Percentiles rank a stretch among this genome's conserved stretches.
These are phyloP conservation scores for Endomychus coccineus DNA, from an alignment of 2,888 invertebrate genomes.

Conservation along the genomic window DNA sequence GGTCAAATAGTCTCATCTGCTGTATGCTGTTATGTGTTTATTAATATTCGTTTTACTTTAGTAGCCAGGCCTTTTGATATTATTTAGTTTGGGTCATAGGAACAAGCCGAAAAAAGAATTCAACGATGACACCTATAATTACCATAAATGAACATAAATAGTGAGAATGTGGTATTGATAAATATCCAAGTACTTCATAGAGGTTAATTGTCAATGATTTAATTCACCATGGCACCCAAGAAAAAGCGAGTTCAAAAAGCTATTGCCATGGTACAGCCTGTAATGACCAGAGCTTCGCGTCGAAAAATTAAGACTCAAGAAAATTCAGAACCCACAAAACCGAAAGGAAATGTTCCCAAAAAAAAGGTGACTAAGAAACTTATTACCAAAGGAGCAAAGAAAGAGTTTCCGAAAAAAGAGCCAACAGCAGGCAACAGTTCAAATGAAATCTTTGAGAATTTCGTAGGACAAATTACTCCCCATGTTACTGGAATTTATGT, in stretches of 20 bases:
- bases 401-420: slow-evolving; percentile 1
- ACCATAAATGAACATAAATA: too few relatives aligned
- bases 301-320: slow-evolving; percentile 1
- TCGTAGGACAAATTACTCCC: slow-evolving; percentile 4
- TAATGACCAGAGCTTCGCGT: slow-evolving; percentile 1
- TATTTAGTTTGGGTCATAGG: too few relatives aligned
- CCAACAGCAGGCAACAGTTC: slow-evolving; percentile 10
- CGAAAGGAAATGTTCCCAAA: slow-evolving; percentile 3
- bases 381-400: slow-evolving; percentile 8
- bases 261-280: background rate
- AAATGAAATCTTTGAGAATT: slow-evolving; percentile 8
- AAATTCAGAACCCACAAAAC: slow-evolving; percentile 2
- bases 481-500: slow-evolving; percentile 3
- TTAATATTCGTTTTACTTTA: too few relatives aligned
- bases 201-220: too few relatives aligned
- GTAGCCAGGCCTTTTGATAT: too few relatives aligned
- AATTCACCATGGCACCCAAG: slow-evolving; percentile 20
- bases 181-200: too few relatives aligned
- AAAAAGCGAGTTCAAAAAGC: slow-evolving; percentile 14
- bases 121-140: too few relatives aligned
- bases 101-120: too few relatives aligned
- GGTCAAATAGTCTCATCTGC: too few relatives aligned
- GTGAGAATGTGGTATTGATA: too few relatives aligned
- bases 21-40: too few relatives aligned
- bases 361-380: slow-evolving; percentile 5